These are phyloP conservation scores for Hermetia illucens DNA, from an alignment of 1,140 invertebrate genomes.

Conservation along the genomic window DNA sequence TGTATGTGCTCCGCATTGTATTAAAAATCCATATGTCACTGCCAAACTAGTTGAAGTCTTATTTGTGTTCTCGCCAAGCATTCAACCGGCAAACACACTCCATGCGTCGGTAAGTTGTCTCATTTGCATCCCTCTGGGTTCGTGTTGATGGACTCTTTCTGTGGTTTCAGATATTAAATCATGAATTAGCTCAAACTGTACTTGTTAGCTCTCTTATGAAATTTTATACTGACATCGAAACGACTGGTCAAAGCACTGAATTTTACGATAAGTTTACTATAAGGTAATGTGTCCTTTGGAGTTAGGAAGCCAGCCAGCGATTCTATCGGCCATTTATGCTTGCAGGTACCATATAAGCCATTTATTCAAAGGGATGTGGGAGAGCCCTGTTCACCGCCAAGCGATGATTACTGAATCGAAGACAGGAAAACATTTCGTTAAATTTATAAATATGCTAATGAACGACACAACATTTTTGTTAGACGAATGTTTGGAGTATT, in stretches of 20 bases:
- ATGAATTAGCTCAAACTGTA: conserved; percentile 67
- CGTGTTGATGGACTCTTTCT: no score
- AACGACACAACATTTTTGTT: conserved; percentile 96
- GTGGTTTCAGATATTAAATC: conserved; percentile 56
- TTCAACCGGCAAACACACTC: conserved; percentile 51
- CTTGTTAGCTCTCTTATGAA: conserved; percentile 87
- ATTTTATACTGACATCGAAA: conserved; percentile 97
- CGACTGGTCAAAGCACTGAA: conserved; percentile 90
- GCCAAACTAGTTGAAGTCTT: conserved; percentile 91
- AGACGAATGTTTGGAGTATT: conserved; percentile 87
- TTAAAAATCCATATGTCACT: conserved; percentile 91
- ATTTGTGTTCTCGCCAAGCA: conserved; percentile 77
- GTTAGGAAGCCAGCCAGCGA: not conserved
- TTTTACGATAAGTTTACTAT: conserved; percentile 99
- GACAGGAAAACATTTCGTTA: conserved; percentile 86
- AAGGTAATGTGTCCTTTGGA: conserved; percentile 31
- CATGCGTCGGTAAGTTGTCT: conserved; percentile 31
- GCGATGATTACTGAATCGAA: conserved; percentile 70
- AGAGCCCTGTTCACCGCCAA: conserved; percentile 45
- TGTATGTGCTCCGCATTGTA: conserved; percentile 77
- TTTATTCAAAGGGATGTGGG: conserved; percentile 83
- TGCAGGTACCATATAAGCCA: conserved; percentile 84
- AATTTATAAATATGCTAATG: conserved; percentile 98
- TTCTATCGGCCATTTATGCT: conserved; percentile 1
- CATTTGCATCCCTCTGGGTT: conserved; percentile 2